Evolutionary conservation across 2,888 invertebrate species (phyloP).

Genomic region (Aplocera efformata): DNA sequence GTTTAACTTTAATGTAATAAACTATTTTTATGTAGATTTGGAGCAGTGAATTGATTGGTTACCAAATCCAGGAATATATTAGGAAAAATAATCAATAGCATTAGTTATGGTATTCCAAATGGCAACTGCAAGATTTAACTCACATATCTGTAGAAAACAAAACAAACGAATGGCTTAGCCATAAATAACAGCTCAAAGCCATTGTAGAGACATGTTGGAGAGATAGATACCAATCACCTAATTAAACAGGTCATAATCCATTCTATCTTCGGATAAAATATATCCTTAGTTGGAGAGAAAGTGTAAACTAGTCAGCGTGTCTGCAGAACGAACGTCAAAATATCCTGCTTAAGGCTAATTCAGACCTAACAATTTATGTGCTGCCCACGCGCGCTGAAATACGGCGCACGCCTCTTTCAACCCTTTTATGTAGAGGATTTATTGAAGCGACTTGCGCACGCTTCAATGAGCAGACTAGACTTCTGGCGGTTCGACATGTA

Average conservation of each 20-base stretch:
- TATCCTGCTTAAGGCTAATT: conserved; percentile 71
- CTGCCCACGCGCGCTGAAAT: conserved; percentile 70
- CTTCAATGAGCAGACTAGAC: conserved; percentile 57
- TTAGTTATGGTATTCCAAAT: too few relatives aligned
- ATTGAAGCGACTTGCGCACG: conserved; percentile 60
- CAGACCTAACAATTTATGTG: conserved; percentile 66
- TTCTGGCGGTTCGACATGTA: conserved; percentile 54
- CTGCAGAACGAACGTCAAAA: conserved; percentile 60
- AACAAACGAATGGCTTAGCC: conserved; percentile 6
- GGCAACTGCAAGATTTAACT: too few relatives aligned
- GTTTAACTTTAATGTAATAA: too few relatives aligned
- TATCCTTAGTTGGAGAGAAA: conserved; percentile 39
- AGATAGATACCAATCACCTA: conserved; percentile 23
- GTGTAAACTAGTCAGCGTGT: conserved; percentile 56
- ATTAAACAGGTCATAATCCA: conserved; percentile 27
- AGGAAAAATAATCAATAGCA: too few relatives aligned
- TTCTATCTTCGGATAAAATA: conserved; percentile 33
- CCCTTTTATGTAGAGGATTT: conserved; percentile 74
- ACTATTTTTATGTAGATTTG: too few relatives aligned
- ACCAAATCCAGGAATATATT: too few relatives aligned
- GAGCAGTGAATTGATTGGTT: too few relatives aligned
- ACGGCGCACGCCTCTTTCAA: conserved; percentile 65
- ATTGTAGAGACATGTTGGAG: conserved; percentile 17
- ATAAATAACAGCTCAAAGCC: conserved; percentile 22
- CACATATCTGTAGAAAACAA: background rate